Evolutionary conservation across 2,888 invertebrate genomes (phyloP).

Genomic region (Alitta virens): DNA sequence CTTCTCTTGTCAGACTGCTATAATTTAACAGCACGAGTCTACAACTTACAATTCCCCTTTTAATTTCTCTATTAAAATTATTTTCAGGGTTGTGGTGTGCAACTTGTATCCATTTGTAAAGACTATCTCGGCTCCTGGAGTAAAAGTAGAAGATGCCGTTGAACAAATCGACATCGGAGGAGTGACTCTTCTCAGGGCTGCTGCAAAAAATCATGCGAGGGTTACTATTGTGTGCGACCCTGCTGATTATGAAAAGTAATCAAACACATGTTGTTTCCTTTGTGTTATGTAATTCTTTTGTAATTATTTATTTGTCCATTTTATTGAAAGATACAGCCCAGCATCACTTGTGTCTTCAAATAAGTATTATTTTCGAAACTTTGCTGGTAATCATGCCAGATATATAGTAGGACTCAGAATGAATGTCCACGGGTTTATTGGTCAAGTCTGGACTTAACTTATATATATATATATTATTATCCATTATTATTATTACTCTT

Average conservation of each 20-base stretch:
- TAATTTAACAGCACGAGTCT: too few relatives aligned
- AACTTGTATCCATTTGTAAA: constrained; percentile 94
- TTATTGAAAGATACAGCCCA: constrained; percentile 10
- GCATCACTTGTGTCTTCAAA: too few relatives aligned
- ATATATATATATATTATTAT: too few relatives aligned
- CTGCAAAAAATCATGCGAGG: constrained; percentile 93
- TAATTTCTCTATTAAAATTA: too few relatives aligned
- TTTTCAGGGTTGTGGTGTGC: constrained; percentile 76
- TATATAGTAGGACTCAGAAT: too few relatives aligned
- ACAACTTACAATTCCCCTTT: too few relatives aligned
- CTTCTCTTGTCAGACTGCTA: too few relatives aligned
- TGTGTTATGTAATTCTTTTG: background rate
- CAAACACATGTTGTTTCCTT: background rate
- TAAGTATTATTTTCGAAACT: too few relatives aligned
- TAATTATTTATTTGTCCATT: constrained; percentile 11
- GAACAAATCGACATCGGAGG: constrained; percentile 97
- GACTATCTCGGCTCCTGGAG: constrained; percentile 78
- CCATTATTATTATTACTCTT: too few relatives aligned
- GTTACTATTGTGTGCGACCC: constrained; percentile 94
- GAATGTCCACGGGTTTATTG: too few relatives aligned
- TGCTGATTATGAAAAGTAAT: constrained; percentile 74
- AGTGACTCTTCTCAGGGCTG: constrained; percentile 89
- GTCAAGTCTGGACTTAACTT: too few relatives aligned
- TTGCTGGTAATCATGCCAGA: too few relatives aligned
- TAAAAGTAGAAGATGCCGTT: constrained; percentile 82